Conservation (phyloP, 2,113 vertebrate species). For the Sinocyclocheilus anshuiensis region DNA sequence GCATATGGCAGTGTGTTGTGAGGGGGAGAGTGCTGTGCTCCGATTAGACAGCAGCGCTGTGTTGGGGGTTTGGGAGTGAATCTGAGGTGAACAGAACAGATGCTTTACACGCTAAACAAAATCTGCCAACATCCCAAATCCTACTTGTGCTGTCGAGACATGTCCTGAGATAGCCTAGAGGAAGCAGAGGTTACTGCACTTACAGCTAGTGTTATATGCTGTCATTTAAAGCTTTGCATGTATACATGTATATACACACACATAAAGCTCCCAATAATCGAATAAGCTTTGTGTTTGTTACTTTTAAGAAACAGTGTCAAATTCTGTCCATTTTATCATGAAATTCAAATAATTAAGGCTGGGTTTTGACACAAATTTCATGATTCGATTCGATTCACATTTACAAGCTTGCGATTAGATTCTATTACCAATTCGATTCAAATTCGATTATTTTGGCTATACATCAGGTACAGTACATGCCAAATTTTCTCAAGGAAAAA, state of each 20-base stretch:
- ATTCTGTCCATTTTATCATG: neutral
- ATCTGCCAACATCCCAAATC: constrained; percentile 18
- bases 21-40: constrained; percentile 22
- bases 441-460: no score
- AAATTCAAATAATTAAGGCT: neutral
- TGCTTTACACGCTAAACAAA: constrained; percentile 25
- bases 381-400: no score
- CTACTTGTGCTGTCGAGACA: constrained; percentile 15
- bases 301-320: neutral
- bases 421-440: no score
- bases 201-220: neutral
- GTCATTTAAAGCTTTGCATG: neutral
- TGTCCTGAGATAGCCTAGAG: neutral
- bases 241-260: neutral
- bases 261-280: no score
- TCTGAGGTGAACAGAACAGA: constrained; percentile 29
- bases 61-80: constrained; percentile 4
- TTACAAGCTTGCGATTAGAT: no score
- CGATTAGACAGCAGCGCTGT: constrained; percentile 22
- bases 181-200: neutral
- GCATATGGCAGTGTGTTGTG: constrained; percentile 5
- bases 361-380: no score
- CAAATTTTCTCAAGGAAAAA: no score
- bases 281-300: no score
- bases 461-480: no score